These are phyloP conservation scores for Stictocephala bisonia DNA, from an alignment of 2,888 invertebrate species.

Conservation along the genomic window DNA sequence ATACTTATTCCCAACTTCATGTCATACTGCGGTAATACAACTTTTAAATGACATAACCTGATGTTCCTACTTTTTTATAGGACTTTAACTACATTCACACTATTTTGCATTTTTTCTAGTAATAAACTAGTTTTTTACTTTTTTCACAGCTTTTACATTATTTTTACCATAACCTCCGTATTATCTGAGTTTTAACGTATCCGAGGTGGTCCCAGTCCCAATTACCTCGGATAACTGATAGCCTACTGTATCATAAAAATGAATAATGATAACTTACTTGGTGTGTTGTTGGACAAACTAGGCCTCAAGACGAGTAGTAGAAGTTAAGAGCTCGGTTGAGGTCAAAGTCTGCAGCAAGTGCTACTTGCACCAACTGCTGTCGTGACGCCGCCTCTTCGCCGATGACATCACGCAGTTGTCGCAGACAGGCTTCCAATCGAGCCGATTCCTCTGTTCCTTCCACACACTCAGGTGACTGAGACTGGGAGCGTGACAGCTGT, in stretches of 20 bases:
- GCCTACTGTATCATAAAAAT: no score
- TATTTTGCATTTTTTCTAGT: no score
- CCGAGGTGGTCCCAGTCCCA: no score
- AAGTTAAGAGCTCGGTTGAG: conserved; percentile 71
- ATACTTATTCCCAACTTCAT: no score
- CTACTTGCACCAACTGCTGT: conserved; percentile 66
- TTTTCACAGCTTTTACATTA: no score
- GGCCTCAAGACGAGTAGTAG: conserved; percentile 65
- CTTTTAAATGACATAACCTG: no score
- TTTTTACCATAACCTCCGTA: no score
- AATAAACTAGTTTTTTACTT: not conserved
- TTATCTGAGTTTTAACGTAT: no score
- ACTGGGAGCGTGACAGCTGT: conserved; percentile 29
- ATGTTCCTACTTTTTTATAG: no score
- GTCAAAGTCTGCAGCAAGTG: conserved; percentile 71
- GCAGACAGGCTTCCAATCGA: conserved; percentile 66
- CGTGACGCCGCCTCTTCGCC: conserved; percentile 67
- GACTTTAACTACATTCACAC: no score
- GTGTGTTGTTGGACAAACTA: not conserved
- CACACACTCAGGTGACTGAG: not conserved
- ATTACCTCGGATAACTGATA: no score
- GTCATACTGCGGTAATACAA: no score
- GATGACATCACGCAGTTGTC: conserved; percentile 68
- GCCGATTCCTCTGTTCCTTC: conserved; percentile 59
- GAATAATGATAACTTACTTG: not conserved